Evolutionary conservation across 1,140 invertebrate species (phyloP).

Genomic region (Galleria mellonella): DNA sequence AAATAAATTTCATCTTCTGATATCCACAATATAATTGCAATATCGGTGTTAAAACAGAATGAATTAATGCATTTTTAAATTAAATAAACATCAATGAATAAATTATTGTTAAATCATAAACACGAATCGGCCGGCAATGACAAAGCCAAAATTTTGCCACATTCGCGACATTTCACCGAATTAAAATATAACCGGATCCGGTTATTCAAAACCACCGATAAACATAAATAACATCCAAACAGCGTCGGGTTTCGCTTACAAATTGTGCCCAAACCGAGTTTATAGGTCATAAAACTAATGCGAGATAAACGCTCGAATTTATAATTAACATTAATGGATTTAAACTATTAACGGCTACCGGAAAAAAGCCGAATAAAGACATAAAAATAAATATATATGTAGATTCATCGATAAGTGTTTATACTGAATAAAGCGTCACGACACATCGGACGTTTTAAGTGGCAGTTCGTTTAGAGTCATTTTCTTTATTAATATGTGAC

Average conservation of each 20-base stretch:
- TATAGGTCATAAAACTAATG: conserved; percentile 62
- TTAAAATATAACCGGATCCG: background rate
- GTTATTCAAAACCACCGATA: conserved; percentile 5
- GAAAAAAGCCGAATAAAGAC: conserved; percentile 64
- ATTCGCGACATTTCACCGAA: background rate
- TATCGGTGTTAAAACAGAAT: too few species aligned
- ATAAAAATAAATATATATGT: conserved; percentile 70
- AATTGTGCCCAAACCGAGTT: conserved; percentile 45
- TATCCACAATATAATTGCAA: too few species aligned
- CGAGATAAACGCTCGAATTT: conserved; percentile 44
- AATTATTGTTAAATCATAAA: too few species aligned
- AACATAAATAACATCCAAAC: conserved; percentile 23
- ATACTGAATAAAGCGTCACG: conserved; percentile 54
- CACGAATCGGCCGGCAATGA: background rate
- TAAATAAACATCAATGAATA: too few species aligned
- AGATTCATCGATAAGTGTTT: conserved; percentile 56
- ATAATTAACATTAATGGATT: conserved; percentile 64
- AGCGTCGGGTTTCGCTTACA: conserved; percentile 39
- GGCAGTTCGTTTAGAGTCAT: too few species aligned
- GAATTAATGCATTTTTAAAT: too few species aligned
- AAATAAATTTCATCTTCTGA: too few species aligned
- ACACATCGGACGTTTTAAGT: conserved; percentile 1
- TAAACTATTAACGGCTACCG: conserved; percentile 65
- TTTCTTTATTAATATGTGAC: too few species aligned
- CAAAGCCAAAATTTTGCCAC: background rate